phyloP scores from a whole-genome alignment of 2,797 vertebrate species.

The Trachops cirrhosus region DNA sequence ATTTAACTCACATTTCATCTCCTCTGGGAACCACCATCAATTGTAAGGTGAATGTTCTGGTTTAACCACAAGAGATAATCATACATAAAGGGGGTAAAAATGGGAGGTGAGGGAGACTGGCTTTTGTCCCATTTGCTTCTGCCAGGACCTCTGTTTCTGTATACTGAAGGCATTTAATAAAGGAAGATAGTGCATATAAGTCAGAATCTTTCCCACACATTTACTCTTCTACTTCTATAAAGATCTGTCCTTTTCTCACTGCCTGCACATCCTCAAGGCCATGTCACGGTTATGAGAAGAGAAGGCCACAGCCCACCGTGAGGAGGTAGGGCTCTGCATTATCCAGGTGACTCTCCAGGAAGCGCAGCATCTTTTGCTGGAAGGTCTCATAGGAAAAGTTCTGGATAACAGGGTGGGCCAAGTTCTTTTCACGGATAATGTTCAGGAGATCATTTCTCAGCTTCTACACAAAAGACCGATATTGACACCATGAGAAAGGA shows the following conservation, averaged over 20 bases:
- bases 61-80: background rate
- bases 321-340: constrained; percentile 80
- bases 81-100: background rate
- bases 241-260: background rate
- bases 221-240: background rate
- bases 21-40: background rate
- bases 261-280: background rate
- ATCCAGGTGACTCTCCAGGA: constrained; percentile 80
- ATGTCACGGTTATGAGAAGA: background rate
- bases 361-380: constrained; percentile 80
- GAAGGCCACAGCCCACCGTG: constrained; percentile 68
- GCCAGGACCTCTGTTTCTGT: background rate
- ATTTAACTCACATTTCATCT: background rate
- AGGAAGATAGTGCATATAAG: background rate
- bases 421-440: constrained; percentile 82
- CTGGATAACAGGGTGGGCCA: constrained; percentile 79
- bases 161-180: constrained; percentile 21
- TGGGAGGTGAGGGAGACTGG: background rate
- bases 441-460: constrained; percentile 75
- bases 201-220: background rate
- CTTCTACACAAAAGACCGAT: constrained; percentile 73
- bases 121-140: background rate
- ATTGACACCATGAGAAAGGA: constrained; percentile 46
- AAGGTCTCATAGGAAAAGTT: constrained; percentile 83
- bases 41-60: background rate